Conservation (phyloP, 2,797 vertebrate species). For the Sebastes taczanowskii region DNA sequence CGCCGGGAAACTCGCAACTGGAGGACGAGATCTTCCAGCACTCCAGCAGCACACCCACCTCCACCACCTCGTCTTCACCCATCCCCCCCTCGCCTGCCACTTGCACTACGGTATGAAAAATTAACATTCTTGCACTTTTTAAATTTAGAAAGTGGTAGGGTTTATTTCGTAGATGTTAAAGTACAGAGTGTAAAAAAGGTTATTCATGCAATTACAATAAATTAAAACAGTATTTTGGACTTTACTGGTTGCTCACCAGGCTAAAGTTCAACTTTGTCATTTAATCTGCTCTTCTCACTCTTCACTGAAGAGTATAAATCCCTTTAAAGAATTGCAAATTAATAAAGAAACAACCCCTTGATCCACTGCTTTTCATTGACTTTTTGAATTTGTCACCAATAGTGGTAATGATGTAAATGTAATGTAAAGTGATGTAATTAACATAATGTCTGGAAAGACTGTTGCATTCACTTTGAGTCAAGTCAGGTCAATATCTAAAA, state of each 20-base stretch:
- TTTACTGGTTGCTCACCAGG: neutral
- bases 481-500: slow-evolving; percentile 19
- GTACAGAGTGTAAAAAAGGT: neutral
- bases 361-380: neutral
- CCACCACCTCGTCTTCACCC: slow-evolving; percentile 92
- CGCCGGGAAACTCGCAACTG: slow-evolving; percentile 85
- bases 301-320: neutral
- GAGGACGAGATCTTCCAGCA: slow-evolving; percentile 92
- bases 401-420: neutral
- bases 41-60: slow-evolving; percentile 91
- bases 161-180: neutral
- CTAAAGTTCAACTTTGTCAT: neutral
- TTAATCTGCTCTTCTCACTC: neutral
- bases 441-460: neutral
- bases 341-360: neutral
- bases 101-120: slow-evolving; percentile 85
- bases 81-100: slow-evolving; percentile 89
- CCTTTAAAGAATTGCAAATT: neutral
- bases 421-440: no score
- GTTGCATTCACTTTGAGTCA: neutral
- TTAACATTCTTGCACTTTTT: neutral
- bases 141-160: neutral
- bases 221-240: neutral
- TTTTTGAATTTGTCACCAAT: neutral
- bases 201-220: neutral